These are phyloP conservation scores for Micrastur ruficollis DNA, from an alignment of 2,797 vertebrate genomes.

Conservation along the genomic window DNA sequence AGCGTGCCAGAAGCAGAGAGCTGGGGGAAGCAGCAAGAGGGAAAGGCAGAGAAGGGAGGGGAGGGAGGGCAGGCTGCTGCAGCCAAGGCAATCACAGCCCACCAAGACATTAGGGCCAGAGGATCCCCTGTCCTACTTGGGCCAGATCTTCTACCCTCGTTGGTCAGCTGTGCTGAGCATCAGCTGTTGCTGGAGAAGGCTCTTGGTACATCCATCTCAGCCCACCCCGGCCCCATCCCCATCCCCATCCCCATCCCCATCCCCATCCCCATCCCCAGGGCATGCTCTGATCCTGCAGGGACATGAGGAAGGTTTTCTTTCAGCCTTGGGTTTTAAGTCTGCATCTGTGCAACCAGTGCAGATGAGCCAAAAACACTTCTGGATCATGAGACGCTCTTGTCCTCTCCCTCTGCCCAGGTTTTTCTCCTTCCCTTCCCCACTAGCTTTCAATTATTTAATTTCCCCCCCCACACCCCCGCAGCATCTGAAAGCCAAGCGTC, in stretches of 20 bases:
- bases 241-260: no score
- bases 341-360: fast-evolving
- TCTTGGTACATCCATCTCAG: not conserved
- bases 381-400: not conserved
- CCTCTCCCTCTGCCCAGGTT: not conserved
- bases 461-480: not conserved
- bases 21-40: not conserved
- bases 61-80: not conserved
- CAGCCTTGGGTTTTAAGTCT: not conserved
- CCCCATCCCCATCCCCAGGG: not conserved
- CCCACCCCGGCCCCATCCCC: no score
- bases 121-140: not conserved
- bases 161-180: not conserved
- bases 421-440: not conserved
- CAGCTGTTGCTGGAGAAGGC: not conserved
- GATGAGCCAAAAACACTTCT: not conserved
- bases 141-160: not conserved
- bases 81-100: fast-evolving
- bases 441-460: conserved; percentile 44
- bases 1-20: not conserved
- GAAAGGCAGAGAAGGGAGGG: not conserved
- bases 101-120: not conserved
- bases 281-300: fast-evolving
- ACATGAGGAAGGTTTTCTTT: not conserved
- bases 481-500: conserved; percentile 61